Percentiles rank a stretch among this genome's conserved stretches.
These are phyloP conservation scores for Clangula hyemalis DNA, from an alignment of 2,797 vertebrate species.

Conservation along the genomic window DNA sequence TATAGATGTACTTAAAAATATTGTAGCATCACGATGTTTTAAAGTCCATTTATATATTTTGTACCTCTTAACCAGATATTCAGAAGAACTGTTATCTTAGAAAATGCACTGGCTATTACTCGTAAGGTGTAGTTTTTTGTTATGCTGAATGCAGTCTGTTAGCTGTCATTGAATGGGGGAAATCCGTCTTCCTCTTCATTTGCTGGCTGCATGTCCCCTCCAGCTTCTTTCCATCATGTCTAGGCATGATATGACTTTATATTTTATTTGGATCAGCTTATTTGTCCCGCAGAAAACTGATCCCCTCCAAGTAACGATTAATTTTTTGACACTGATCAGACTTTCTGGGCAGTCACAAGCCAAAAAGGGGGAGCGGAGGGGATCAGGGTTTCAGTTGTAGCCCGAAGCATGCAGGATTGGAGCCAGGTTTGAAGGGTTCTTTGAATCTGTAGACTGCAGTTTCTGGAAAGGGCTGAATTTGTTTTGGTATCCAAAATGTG, in stretches of 20 bases:
- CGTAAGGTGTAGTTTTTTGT: background rate
- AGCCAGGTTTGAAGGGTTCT: background rate
- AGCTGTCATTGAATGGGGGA: background rate
- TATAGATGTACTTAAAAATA: background rate
- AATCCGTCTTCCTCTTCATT: background rate
- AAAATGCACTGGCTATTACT: background rate
- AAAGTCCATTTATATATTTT: background rate
- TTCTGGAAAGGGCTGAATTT: background rate
- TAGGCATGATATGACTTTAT: background rate
- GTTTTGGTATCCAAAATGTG: background rate
- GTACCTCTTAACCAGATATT: background rate
- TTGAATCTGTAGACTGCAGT: background rate
- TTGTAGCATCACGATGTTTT: background rate
- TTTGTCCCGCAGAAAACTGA: background rate
- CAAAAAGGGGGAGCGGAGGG: background rate
- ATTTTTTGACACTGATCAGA: background rate
- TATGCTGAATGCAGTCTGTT: background rate
- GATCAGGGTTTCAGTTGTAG: background rate
- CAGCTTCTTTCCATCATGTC: background rate
- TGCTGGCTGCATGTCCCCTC: background rate
- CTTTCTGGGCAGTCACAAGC: background rate
- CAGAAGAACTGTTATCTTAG: background rate
- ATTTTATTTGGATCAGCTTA: background rate
- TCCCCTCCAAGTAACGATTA: background rate
- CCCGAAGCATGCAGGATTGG: background rate